Conservation (phyloP, 1,140 invertebrate species). For the Macrobrachium rosenbergii region DNA sequence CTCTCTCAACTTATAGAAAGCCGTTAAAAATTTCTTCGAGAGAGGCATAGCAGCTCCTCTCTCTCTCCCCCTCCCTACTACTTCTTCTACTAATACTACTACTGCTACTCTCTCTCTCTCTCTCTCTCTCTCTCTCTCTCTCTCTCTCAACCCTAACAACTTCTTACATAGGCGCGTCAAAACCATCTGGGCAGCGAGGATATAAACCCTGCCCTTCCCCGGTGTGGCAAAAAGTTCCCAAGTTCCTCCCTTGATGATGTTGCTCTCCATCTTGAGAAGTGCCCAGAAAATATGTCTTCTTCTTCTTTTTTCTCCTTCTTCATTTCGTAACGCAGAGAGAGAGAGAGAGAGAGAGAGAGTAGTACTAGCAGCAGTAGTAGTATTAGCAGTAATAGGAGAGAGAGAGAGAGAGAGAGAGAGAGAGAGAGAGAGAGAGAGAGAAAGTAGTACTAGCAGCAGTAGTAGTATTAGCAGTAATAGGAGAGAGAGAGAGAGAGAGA, state of each 20-base stretch:
- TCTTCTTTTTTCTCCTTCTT: too few species aligned
- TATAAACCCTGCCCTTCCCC: not conserved
- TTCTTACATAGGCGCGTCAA: not conserved
- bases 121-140: slow-evolving; percentile 17
- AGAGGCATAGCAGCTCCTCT: too few species aligned
- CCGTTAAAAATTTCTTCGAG: too few species aligned
- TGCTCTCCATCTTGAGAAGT: not conserved
- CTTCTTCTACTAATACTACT: too few species aligned
- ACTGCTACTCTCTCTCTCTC: slow-evolving; percentile 26
- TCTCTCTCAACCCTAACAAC: not conserved
- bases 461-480: not conserved
- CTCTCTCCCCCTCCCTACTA: too few species aligned
- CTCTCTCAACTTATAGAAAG: too few species aligned
- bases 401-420: not conserved
- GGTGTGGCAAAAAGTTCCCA: too few species aligned
- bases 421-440: not conserved
- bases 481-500: slow-evolving; percentile 7
- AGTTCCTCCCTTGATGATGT: too few species aligned
- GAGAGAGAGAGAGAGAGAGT: slow-evolving; percentile 38
- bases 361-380: not conserved
- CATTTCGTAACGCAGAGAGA: not conserved
- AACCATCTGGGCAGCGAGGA: not conserved
- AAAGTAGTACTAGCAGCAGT: not conserved
- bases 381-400: not conserved
- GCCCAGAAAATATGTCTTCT: not conserved